phyloP scores from a whole-genome alignment of 2,113 vertebrate species.

The Parus major region DNA sequence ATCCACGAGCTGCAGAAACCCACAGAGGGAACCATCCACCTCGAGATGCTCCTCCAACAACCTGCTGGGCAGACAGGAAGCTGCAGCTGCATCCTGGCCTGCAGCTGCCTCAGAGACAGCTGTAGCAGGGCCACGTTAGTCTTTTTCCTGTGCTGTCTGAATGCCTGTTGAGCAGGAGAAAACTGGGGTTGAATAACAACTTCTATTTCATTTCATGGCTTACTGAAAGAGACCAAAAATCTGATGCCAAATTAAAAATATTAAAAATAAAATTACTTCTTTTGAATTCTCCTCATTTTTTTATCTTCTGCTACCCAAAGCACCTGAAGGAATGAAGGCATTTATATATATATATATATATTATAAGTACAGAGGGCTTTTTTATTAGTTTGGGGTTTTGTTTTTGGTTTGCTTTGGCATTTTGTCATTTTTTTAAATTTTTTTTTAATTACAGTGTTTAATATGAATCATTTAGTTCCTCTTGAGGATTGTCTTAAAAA shows the following conservation, averaged over 20 bases:
- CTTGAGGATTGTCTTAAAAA: background rate
- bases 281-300: background rate
- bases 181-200: background rate
- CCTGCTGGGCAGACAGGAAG: background rate
- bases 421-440: background rate
- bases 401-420: background rate
- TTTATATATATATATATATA: background rate
- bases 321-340: background rate
- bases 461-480: background rate
- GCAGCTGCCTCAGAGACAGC: background rate
- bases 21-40: background rate
- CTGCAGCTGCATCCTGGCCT: background rate
- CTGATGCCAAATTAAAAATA: background rate
- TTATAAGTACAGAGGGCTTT: fast-evolving
- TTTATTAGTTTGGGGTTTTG: background rate
- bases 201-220: background rate
- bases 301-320: background rate
- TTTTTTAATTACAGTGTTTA: background rate
- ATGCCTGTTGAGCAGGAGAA: background rate
- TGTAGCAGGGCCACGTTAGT: background rate
- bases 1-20: background rate
- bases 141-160: background rate
- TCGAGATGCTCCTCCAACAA: background rate
- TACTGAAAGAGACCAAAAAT: background rate
- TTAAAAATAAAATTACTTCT: background rate